These are phyloP conservation scores for Ceratosolen solmsi DNA, from an alignment of 1,140 invertebrate genomes.

Conservation along the genomic window DNA sequence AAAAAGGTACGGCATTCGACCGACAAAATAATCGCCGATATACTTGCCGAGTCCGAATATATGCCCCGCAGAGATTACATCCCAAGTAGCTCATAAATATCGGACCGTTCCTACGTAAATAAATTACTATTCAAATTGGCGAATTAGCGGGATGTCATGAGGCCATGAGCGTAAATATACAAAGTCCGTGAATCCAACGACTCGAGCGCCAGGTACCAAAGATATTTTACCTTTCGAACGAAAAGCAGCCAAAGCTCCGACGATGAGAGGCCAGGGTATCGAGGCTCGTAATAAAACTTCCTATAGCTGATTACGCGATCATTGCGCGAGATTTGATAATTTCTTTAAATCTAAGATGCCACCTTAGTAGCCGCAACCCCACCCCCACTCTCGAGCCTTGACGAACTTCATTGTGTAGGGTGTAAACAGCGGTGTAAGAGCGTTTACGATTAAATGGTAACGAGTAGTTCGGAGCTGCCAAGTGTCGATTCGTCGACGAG, in stretches of 20 bases:
- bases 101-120: neutral
- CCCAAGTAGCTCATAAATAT: no score
- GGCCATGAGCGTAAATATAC: neutral
- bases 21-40: no score
- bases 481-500: no score
- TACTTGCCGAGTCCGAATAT: no score
- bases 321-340: neutral
- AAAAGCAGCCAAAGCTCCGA: neutral
- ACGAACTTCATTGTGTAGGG: neutral
- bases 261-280: no score
- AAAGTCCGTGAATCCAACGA: neutral
- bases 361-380: neutral
- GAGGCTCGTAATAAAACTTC: conserved; percentile 18
- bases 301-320: conserved; percentile 1
- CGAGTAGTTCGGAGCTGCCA: neutral
- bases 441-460: neutral
- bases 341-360: neutral
- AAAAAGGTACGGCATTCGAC: no score
- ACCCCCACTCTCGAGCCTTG: no score
- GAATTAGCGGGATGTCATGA: neutral
- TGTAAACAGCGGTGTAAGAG: neutral
- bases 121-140: neutral
- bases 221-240: neutral
- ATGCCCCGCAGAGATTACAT: no score
- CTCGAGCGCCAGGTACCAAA: neutral